Percentiles rank a stretch among this genome's conserved stretches.
phyloP scores from a whole-genome alignment of 2,113 vertebrate species.

The Beaufortia kweichowensis region DNA sequence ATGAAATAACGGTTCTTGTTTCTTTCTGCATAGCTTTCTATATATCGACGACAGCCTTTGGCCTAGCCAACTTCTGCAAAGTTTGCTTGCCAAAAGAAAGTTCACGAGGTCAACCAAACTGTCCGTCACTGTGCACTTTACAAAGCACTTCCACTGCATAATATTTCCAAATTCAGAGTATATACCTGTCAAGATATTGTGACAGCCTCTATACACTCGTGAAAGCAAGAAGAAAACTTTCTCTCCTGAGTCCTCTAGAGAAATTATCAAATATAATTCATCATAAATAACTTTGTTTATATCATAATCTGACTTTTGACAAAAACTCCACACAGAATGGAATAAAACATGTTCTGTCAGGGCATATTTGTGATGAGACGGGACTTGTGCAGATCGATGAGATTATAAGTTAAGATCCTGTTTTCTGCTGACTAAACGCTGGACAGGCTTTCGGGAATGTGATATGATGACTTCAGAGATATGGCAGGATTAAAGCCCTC shows the following conservation, averaged over 20 bases:
- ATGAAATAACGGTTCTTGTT: conserved; percentile 20
- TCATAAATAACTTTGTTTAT: too few species aligned
- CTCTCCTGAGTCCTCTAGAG: too few species aligned
- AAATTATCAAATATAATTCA: too few species aligned
- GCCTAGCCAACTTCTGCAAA: background rate
- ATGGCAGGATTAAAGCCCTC: background rate
- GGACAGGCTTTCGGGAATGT: background rate
- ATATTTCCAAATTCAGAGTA: background rate
- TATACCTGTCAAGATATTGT: background rate
- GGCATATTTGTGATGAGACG: background rate
- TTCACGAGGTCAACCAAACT: conserved; percentile 6
- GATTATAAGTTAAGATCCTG: background rate
- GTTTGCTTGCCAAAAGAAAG: conserved; percentile 8
- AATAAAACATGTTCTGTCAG: background rate
- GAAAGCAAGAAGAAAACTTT: background rate
- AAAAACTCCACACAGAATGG: too few species aligned
- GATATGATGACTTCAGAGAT: background rate
- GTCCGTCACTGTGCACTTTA: background rate
- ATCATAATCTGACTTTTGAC: background rate
- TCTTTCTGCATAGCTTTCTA: background rate
- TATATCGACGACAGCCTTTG: conserved; percentile 5
- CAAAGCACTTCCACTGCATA: background rate
- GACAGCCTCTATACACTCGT: background rate
- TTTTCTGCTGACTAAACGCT: conserved; percentile 3
- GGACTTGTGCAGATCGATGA: background rate